Evolutionary conservation across 1,140 invertebrate species (phyloP).

Genomic region (Zaprionus ghesquierei): DNA sequence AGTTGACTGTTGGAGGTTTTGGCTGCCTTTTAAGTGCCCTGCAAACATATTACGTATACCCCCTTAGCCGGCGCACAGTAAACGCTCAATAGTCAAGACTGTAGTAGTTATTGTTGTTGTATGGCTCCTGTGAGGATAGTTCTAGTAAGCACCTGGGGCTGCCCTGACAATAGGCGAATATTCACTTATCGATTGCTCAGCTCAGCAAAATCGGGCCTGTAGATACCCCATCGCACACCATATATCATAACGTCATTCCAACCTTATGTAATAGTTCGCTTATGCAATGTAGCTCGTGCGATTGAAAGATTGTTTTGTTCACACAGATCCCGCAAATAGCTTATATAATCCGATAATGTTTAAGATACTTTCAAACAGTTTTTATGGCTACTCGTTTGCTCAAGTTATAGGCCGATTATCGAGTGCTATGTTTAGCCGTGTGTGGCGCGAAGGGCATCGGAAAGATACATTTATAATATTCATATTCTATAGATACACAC

Average conservation of each 20-base stretch:
- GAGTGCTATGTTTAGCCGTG: slow-evolving; percentile 1
- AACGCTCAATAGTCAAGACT: background rate
- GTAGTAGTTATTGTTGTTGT: background rate
- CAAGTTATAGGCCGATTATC: background rate
- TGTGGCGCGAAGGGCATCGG: slow-evolving; percentile 47
- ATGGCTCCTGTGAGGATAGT: background rate
- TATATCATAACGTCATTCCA: background rate
- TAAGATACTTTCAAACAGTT: background rate
- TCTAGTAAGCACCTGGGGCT: background rate
- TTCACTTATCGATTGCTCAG: slow-evolving; percentile 20
- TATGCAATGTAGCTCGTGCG: background rate
- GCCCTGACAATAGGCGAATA: slow-evolving; percentile 25
- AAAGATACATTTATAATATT: slow-evolving; percentile 11
- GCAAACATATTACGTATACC: slow-evolving; percentile 26
- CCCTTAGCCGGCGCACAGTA: background rate
- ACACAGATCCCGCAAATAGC: background rate
- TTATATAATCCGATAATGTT: background rate
- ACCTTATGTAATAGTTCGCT: background rate
- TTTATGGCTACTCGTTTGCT: background rate
- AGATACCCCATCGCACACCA: background rate
- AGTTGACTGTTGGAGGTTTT: slow-evolving; percentile 31
- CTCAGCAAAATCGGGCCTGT: background rate
- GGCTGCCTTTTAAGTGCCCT: slow-evolving; percentile 34
- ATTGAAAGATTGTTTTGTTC: background rate
- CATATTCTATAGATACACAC: background rate